A percentile compares a stretch with the other conserved stretches of the same genome.
Conservation (phyloP, 2,113 vertebrate genomes). For the Phyllostomus discolor region DNA sequence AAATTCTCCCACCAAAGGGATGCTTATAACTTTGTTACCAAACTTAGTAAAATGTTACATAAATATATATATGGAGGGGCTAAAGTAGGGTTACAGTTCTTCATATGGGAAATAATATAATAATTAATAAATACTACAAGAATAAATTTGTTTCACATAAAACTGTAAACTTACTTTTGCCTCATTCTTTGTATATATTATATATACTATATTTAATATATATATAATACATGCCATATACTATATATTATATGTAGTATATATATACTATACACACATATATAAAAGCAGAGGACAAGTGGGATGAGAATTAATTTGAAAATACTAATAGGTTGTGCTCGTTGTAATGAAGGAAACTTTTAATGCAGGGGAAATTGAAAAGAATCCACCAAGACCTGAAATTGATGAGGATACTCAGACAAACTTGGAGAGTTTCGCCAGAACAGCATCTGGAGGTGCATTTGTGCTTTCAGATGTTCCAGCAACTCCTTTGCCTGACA, state of each 20-base stretch:
- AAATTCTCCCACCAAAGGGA: neutral
- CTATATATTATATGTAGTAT: no score
- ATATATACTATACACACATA: neutral
- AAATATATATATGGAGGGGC: neutral
- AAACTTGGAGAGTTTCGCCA: slow-evolving; percentile 65
- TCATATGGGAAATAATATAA: neutral
- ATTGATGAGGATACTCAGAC: slow-evolving; percentile 8
- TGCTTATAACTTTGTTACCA: neutral
- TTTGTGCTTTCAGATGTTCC: slow-evolving; percentile 61
- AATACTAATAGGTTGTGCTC: neutral
- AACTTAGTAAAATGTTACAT: neutral
- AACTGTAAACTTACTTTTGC: neutral
- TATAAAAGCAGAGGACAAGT: neutral
- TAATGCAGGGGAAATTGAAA: slow-evolving; percentile 70
- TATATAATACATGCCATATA: no score
- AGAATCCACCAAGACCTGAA: slow-evolving; percentile 73
- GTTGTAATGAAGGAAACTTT: neutral
- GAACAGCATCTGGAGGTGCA: slow-evolving; percentile 72
- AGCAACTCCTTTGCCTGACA: neutral
- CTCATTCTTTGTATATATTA: neutral
- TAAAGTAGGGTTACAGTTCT: neutral
- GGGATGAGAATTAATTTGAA: neutral
- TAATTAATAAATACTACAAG: neutral
- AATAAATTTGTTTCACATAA: neutral
- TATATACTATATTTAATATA: no score